Evolutionary conservation across 2,888 invertebrate species (phyloP), one percentile per base, ranked within the genome.

Genomic region (Coremacera marginata): DNA sequence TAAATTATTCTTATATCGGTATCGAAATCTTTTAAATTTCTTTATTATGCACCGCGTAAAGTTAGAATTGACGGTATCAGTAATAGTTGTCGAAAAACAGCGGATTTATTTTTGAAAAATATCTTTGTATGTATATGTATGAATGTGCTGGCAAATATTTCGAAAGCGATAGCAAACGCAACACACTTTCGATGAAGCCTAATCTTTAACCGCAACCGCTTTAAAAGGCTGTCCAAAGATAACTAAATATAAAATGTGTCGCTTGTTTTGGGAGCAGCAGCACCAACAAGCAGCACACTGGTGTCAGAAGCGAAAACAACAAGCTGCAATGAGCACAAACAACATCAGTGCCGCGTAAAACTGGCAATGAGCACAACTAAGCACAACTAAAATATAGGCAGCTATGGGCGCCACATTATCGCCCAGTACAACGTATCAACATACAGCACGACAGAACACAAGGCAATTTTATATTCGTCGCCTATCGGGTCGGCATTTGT

Each of bases 191-290:
- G 55, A 65, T 55, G 55, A 55, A 52, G 55, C 52, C 22, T 16
- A 37, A 52, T 52, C 65, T 67, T 67, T 72, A 74, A 70, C 76
- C 85, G 83, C 85, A 85, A 88, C 86, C 89, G 86, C 81, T 85
- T 83, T 84, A 82, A 81, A 82, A 82, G 86, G 84, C 85, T 85
- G 86, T 82, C 86, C 88, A 84, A 87, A 87, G 85, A 86, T 87
- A 88, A 89, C 88, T 88, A 84, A 89, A 87, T 52, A 49, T 37
- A 49, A 44, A 31, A 55, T 19, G 19, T 52, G 65, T 65, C 65
- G 65, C 73, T 65, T 65, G 55, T 19, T 65, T 65, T 55, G 65
- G 65, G 52, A 67, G 55, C 34, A 74, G 55, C 55, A 67, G 74
- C 63, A 51, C 16, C 25, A 63, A 49, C 25, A 49, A 44, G n/a